Evolutionary conservation across 1,140 invertebrate species (phyloP).

Genomic region (Vanessa tameamea): DNA sequence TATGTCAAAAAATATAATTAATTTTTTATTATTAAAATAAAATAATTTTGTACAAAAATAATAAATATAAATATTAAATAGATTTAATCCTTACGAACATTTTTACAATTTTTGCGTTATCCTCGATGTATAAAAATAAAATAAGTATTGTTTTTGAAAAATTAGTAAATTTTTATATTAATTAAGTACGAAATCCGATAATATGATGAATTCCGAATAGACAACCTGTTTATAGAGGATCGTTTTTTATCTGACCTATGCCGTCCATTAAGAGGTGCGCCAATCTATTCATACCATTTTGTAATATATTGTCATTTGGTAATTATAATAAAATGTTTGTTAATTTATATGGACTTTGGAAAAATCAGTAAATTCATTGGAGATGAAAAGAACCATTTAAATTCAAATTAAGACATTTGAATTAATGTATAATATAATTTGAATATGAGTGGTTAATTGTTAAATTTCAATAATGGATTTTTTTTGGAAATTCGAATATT

Average conservation of each 20-base stretch:
- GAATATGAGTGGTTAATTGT: conserved; percentile 27
- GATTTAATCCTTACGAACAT: too few relatives aligned
- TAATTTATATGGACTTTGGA: conserved; percentile 19
- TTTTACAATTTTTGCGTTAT: too few relatives aligned
- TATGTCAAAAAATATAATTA: too few relatives aligned
- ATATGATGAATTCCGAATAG: background rate
- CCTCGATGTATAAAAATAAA: too few relatives aligned
- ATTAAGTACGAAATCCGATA: conserved; percentile 1
- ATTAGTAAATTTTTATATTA: background rate
- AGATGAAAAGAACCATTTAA: conserved; percentile 15
- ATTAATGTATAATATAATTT: conserved; percentile 22
- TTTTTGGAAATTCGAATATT: conserved; percentile 13
- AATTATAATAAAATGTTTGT: conserved; percentile 33
- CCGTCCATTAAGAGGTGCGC: conserved; percentile 23
- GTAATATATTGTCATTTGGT: conserved; percentile 26
- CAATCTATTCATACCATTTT: conserved; percentile 5
- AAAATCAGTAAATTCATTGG: conserved; percentile 17
- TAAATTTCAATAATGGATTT: conserved; percentile 9
- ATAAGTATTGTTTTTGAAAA: background rate
- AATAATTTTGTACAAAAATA: too few relatives aligned
- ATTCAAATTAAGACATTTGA: conserved; percentile 30
- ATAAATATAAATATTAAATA: too few relatives aligned
- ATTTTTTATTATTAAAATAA: too few relatives aligned
- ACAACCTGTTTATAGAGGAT: conserved; percentile 4
- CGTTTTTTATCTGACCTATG: conserved; percentile 24